Evolutionary conservation across 2,888 invertebrate species (phyloP), one percentile per base, ranked within the genome.

Genomic region (Pristionchus exspectatus): DNA sequence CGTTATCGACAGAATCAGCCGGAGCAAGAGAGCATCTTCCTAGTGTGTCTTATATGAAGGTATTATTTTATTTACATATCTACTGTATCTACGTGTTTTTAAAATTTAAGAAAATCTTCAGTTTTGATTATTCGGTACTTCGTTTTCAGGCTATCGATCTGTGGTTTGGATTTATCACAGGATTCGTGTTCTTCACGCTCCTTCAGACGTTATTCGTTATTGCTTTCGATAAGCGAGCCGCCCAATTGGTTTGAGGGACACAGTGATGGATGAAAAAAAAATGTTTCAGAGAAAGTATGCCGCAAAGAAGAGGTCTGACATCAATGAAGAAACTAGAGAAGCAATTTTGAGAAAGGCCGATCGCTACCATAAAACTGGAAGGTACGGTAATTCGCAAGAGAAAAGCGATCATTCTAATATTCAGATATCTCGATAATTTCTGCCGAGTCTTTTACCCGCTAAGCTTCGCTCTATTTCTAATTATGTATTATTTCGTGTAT

Each of bases 101-200:
- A 21, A 0, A 27, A 38, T 24, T 21, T 3, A 16, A 7, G n/a
- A 77, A 24, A 33, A 33, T 56, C 24, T 38, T 38, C 38, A 38
- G 38, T 38, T 27, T 72, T 24, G 33, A n/a, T 77, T 88, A 30
- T 10, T 27, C 38, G 24, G 10, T 14, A 18, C n/a, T 14, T 30
- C 66, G 5, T 21, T 33, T 30, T 30, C n/a, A 94, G 94, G 95
- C 95, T 1, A 95, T 95, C 90, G 95, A 95, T 89, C 89, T 95
- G 12, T 95, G 95, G 95, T 95, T 95, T 87, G 95, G 94, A 7
- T 95, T 94, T 90, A 94, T 95, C 87, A 95, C 95, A 12, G 94
- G 94, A n/a, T 95, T 95, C 90, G 95, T 95, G 2, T 95, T 95
- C 90, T 93, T 95, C 91, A 95, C 95, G 7, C 92, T 95, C 14